A percentile compares a stretch with the other conserved stretches of the same genome.
These are phyloP conservation scores for Paratilapia polleni DNA, from an alignment of 2,113 vertebrate species.

Conservation along the genomic window DNA sequence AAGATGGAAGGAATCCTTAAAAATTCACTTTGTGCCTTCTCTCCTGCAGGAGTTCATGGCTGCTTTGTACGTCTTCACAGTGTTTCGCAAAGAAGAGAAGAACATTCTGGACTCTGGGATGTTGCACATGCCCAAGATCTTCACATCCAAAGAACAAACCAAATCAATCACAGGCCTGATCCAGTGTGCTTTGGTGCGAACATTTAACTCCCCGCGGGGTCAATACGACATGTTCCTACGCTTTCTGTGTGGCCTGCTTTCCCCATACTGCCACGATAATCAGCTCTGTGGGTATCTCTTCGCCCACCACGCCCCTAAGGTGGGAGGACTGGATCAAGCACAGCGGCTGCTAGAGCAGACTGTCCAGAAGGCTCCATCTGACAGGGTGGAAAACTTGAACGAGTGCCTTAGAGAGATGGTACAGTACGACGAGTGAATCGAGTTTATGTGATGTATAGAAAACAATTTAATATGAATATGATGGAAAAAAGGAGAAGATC, in stretches of 20 bases:
- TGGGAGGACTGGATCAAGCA: slow-evolving; percentile 41
- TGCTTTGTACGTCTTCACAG: slow-evolving; percentile 70
- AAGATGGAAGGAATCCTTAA: not conserved
- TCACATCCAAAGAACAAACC: not conserved
- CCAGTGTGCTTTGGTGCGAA: slow-evolving; percentile 45
- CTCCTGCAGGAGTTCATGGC: slow-evolving; percentile 79
- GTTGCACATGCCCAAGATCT: not conserved
- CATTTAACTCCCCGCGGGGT: slow-evolving; percentile 30
- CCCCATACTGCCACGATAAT: slow-evolving; percentile 45
- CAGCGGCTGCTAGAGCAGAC: slow-evolving; percentile 35
- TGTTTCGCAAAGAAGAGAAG: slow-evolving; percentile 58
- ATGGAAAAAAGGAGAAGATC: not conserved
- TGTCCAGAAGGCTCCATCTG: not conserved
- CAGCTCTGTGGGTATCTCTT: slow-evolving; percentile 53
- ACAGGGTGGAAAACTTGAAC: slow-evolving; percentile 56
- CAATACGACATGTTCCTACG: slow-evolving; percentile 77
- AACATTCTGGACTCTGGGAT: slow-evolving; percentile 55
- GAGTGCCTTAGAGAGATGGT: slow-evolving; percentile 75
- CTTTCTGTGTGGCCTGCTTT: slow-evolving; percentile 76
- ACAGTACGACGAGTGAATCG: slow-evolving; percentile 47
- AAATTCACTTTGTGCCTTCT: not conserved
- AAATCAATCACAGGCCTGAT: slow-evolving; percentile 51
- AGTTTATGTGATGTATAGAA: not conserved
- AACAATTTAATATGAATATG: not conserved
- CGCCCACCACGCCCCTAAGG: slow-evolving; percentile 5